Base-by-base conservation (phyloP, 2,888 invertebrate species). In the Meta bourneti region DNA sequence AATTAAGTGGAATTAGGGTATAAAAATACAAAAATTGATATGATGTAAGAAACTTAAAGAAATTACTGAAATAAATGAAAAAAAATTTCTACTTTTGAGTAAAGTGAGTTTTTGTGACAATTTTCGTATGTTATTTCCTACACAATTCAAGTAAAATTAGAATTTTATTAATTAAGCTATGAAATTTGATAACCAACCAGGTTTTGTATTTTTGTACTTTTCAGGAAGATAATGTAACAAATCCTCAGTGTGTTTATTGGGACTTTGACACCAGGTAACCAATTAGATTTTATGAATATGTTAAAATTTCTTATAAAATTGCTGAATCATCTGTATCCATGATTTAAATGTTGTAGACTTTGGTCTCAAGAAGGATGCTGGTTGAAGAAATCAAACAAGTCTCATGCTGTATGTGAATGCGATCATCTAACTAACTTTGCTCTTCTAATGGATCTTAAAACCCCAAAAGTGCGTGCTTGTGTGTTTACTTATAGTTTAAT, bases 351-450 rank as follows among this genome's bases (percentile, higher is more conserved):
- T 77, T 94, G 19, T 95, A 97, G 97, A 94, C 97, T 97, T 93
- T 98, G 98, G 98, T 98, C 98, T 0, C 97, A 97, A 93, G 98
- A 98, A 95, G 98, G 98, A 16, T 98, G 98, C 94, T 96, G 96
- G 92, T 97, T 98, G 80, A 97, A 97, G 92, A 96, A 96, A 94
- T 97, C 97, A 51, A 98, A 98, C 95, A 94, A 95, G 8, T 97
- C 97, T 0, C 98, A 98, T 95, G 98, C 98, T 0, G 96, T 97
- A 49, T 98, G 98, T 95, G 96, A 97, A 92, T 98, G 98, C 94
- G 97, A 97, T 93, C 98, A 98, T 94, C 96, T 98, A 93, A 98
- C 98, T 20, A 98, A 98, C 96, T 98, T 98, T 95, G 98, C 98
- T 0, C 96, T 98, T 89, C 96, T 98, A 61, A 98, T 98, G 98